phyloP scores from a whole-genome alignment of 1,140 invertebrate species.

The Plutomurus gul region DNA sequence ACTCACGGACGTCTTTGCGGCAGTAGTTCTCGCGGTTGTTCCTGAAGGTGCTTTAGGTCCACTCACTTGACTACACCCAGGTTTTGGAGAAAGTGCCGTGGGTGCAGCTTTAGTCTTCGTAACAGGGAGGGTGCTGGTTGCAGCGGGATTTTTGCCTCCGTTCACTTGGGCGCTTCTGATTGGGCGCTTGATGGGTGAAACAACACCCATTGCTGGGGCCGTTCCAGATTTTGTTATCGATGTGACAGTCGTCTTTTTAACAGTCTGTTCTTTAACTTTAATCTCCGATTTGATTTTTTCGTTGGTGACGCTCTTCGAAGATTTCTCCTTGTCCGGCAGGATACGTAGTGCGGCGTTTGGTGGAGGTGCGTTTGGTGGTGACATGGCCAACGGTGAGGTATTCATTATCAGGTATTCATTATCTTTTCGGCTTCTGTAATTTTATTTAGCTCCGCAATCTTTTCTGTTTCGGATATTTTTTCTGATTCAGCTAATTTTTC shows the following conservation, averaged over 20 bases:
- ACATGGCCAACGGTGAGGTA: no score
- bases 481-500: not conserved
- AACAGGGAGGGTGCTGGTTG: slow-evolving; percentile 38
- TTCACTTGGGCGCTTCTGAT: not conserved
- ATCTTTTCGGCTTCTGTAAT: not conserved
- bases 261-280: not conserved
- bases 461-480: not conserved
- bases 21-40: no score
- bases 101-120: slow-evolving; percentile 52
- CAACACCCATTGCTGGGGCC: no score
- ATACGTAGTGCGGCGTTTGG: no score
- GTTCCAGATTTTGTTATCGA: no score
- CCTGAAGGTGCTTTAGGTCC: not conserved
- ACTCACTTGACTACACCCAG: not conserved
- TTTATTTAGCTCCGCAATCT: no score
- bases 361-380: no score
- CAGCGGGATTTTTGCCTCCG: not conserved
- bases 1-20: no score
- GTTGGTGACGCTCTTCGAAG: not conserved
- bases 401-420: no score
- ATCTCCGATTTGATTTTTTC: not conserved
- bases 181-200: not conserved
- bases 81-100: slow-evolving; percentile 43
- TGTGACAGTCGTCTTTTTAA: not conserved
- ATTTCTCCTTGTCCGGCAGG: no score